Evolutionary conservation across 2,113 vertebrate genomes (phyloP).

Genomic region (Orycteropus afer): DNA sequence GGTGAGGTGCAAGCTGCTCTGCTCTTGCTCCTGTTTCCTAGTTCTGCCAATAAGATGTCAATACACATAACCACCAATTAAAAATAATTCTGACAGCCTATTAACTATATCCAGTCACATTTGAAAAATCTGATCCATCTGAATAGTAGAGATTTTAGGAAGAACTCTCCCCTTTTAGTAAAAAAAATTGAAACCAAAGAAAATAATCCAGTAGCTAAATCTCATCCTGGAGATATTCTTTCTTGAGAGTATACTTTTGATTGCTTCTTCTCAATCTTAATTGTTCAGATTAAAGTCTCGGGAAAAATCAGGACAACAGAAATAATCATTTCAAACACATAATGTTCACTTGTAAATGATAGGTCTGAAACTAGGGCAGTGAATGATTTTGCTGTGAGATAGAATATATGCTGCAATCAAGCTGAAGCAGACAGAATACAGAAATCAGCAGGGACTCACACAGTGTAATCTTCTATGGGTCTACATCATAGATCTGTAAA

Average conservation of each 20-base stretch:
- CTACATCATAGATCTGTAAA: background rate
- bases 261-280: conserved; percentile 75
- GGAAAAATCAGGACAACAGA: conserved; percentile 79
- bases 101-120: background rate
- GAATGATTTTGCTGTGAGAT: conserved; percentile 73
- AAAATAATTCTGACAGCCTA: background rate
- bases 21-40: background rate
- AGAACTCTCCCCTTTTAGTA: background rate
- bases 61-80: background rate
- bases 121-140: background rate
- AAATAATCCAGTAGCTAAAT: conserved; percentile 56
- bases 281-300: conserved; percentile 77
- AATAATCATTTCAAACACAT: conserved; percentile 77
- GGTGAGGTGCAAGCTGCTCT: background rate
- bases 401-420: conserved; percentile 3
- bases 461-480: rapidly evolving
- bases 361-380: conserved; percentile 74
- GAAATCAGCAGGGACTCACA: background rate
- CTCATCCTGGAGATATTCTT: conserved; percentile 39
- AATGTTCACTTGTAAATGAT: conserved; percentile 78
- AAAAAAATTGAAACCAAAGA: conserved; percentile 54
- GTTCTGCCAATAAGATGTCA: background rate
- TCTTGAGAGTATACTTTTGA: conserved; percentile 75
- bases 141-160: background rate
- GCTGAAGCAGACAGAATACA: conserved; percentile 30